Percentiles rank a stretch among this genome's conserved stretches.
These are phyloP conservation scores for Villa cingulata DNA, from an alignment of 2,888 invertebrate genomes.

Conservation along the genomic window DNA sequence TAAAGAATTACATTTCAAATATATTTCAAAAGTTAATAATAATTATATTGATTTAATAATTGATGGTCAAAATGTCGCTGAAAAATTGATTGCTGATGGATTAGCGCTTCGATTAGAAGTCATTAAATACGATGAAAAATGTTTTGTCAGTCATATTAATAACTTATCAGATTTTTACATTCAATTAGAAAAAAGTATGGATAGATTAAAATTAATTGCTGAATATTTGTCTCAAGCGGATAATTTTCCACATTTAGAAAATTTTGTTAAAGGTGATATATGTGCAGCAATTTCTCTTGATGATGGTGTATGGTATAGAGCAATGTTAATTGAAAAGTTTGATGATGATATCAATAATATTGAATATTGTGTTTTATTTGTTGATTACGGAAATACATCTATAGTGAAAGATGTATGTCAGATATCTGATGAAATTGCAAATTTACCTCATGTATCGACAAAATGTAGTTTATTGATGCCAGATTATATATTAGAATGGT, in stretches of 20 bases:
- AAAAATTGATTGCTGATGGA: slow-evolving; percentile 45
- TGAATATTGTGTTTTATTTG: slow-evolving; percentile 45
- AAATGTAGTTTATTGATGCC: slow-evolving; percentile 49
- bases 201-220: slow-evolving; percentile 45
- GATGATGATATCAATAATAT: slow-evolving; percentile 35
- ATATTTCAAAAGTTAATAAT: slow-evolving; percentile 27
- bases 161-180: slow-evolving; percentile 66
- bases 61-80: slow-evolving; percentile 45
- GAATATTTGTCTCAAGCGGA: slow-evolving; percentile 43
- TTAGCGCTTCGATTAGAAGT: slow-evolving; percentile 43
- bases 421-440: slow-evolving; percentile 46
- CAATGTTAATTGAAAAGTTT: slow-evolving; percentile 43
- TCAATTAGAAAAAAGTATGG: slow-evolving; percentile 52
- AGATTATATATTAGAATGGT: slow-evolving; percentile 46
- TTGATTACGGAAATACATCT: slow-evolving; percentile 55
- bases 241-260: slow-evolving; percentile 39
- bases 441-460: slow-evolving; percentile 45
- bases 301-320: slow-evolving; percentile 53
- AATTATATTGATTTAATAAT: slow-evolving; percentile 49
- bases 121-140: slow-evolving; percentile 43
- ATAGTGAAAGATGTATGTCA: slow-evolving; percentile 43
- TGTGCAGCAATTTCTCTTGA: slow-evolving; percentile 53
- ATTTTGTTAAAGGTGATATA: slow-evolving; percentile 40
- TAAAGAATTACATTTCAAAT: slow-evolving; percentile 29
- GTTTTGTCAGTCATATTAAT: slow-evolving; percentile 61